A percentile compares a stretch with the other conserved stretches of the same genome.
These are phyloP conservation scores for Cheirogaleus medius DNA, from an alignment of 2,113 vertebrate genomes.

Conservation along the genomic window DNA sequence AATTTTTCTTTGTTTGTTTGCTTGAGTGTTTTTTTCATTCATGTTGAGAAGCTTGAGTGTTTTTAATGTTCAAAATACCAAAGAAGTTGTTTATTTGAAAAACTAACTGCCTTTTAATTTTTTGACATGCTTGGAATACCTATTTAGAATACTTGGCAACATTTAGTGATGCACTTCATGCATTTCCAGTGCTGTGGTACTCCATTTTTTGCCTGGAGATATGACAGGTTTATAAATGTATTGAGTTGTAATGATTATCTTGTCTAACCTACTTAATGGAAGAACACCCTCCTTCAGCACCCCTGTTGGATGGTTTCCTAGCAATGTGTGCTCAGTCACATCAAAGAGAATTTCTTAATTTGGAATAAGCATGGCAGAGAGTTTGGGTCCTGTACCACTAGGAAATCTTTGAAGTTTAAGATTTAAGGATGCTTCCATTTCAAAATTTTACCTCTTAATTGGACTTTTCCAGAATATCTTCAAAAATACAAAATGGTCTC, in stretches of 20 bases:
- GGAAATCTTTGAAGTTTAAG: constrained; percentile 40
- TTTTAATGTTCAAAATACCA: constrained; percentile 45
- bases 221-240: constrained; percentile 4
- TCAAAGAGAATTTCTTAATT: constrained; percentile 50
- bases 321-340: background rate
- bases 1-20: background rate
- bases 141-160: background rate
- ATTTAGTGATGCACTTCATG: background rate
- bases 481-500: constrained; percentile 7
- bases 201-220: background rate
- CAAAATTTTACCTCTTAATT: background rate
- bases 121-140: background rate
- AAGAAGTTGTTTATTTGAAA: constrained; percentile 16
- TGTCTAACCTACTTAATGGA: background rate
- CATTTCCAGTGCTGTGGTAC: background rate
- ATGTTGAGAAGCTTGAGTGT: background rate
- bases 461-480: constrained; percentile 12
- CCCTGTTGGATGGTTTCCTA: constrained; percentile 1
- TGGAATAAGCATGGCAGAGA: background rate
- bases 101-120: background rate
- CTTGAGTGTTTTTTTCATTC: too few relatives aligned
- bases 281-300: background rate
- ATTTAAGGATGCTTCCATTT: constrained; percentile 44
- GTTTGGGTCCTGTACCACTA: background rate
- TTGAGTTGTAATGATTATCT: background rate